These are phyloP conservation scores for Microchirus variegatus DNA, from an alignment of 2,797 vertebrate species.

Conservation along the genomic window DNA sequence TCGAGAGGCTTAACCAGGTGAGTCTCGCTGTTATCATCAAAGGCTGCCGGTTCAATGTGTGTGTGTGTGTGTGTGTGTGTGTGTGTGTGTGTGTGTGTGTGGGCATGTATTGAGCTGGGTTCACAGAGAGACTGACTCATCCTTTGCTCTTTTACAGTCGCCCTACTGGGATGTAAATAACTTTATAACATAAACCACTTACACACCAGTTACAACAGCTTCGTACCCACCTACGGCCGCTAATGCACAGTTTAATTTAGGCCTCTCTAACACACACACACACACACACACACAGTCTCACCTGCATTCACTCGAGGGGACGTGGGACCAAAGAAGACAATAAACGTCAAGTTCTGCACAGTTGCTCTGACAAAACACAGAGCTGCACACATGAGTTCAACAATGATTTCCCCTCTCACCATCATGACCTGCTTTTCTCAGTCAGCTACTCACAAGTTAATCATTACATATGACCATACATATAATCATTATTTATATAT, in stretches of 20 bases:
- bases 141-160: slow-evolving; percentile 64
- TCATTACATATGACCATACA: neutral
- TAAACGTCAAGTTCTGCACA: slow-evolving; percentile 41
- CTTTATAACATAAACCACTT: slow-evolving; percentile 63
- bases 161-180: slow-evolving; percentile 66
- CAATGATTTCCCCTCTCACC: slow-evolving; percentile 37
- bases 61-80: too few relatives aligned
- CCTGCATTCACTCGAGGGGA: slow-evolving; percentile 47
- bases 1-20: slow-evolving; percentile 49
- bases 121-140: slow-evolving; percentile 69
- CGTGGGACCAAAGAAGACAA: slow-evolving; percentile 28
- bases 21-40: slow-evolving; percentile 25
- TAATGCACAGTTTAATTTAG: slow-evolving; percentile 69
- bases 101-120: slow-evolving; percentile 62
- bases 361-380: slow-evolving; percentile 34
- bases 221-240: slow-evolving; percentile 61
- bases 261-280: slow-evolving; percentile 9
- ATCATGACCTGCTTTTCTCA: slow-evolving; percentile 50
- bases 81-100: too few relatives aligned
- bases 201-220: slow-evolving; percentile 53
- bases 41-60: slow-evolving; percentile 29
- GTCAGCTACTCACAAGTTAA: slow-evolving; percentile 27
- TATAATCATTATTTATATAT: too few relatives aligned
- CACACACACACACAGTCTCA: slow-evolving; percentile 23
- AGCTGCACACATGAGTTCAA: slow-evolving; percentile 43